Evolutionary conservation across 53 echinoderm and acorn worm genomes (phyloP).

Genomic region (Stichopus horrens): DNA sequence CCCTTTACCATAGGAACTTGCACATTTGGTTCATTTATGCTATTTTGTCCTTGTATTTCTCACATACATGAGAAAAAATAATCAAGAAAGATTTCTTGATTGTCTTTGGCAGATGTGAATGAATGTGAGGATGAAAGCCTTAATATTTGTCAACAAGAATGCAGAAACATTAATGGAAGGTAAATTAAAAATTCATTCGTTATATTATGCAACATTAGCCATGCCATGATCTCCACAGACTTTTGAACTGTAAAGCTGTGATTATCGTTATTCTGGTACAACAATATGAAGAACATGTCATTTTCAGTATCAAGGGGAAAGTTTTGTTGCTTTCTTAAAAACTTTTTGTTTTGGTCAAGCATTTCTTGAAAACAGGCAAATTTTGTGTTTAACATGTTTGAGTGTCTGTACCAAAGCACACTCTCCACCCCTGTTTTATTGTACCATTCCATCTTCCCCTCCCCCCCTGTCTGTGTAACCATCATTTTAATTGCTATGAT

Average conservation of each 20-base stretch:
- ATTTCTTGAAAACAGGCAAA: too few species aligned
- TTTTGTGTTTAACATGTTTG: not conserved
- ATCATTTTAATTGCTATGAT: not conserved
- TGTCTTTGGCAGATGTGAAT: slow-evolving; percentile 67
- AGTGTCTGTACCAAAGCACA: not conserved
- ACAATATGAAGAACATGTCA: too few species aligned
- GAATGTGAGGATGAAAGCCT: slow-evolving; percentile 69
- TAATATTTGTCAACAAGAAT: slow-evolving; percentile 77
- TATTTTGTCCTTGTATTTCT: too few species aligned
- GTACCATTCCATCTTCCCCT: not conserved
- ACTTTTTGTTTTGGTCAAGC: too few species aligned
- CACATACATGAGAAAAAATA: not conserved
- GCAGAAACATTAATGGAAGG: slow-evolving; percentile 83
- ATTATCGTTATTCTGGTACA: too few species aligned
- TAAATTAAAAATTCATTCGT: slow-evolving; percentile 37
- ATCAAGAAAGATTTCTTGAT: not conserved
- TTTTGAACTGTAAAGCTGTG: too few species aligned
- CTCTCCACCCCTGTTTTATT: not conserved
- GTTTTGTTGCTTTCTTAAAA: too few species aligned
- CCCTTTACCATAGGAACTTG: too few species aligned
- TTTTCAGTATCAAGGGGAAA: too few species aligned
- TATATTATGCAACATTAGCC: not conserved
- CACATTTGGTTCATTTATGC: too few species aligned
- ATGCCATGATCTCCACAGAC: too few species aligned
- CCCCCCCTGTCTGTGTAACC: not conserved